phyloP scores from a whole-genome alignment of 2,888 invertebrate genomes.

The Nomada ruficornis region DNA sequence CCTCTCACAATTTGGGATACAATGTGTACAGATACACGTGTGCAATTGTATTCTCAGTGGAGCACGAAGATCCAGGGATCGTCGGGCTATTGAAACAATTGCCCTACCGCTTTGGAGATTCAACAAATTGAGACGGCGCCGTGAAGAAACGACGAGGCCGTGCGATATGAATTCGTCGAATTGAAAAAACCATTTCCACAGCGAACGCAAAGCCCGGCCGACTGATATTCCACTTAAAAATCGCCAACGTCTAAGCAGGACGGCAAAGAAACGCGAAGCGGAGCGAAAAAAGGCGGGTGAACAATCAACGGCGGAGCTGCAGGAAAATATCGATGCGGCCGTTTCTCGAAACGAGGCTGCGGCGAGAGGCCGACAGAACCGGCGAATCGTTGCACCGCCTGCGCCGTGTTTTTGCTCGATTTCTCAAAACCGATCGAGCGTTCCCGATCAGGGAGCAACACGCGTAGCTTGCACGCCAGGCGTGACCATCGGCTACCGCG shows the following conservation, averaged over 20 bases:
- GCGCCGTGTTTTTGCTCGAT: constrained; percentile 68
- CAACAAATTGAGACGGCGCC: neutral
- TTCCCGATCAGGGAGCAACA: constrained; percentile 72
- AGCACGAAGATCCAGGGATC: no score
- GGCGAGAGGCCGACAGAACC: constrained; percentile 53
- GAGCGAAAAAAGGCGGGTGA: neutral
- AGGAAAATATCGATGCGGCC: constrained; percentile 41
- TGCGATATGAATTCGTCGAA: no score
- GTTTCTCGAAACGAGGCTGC: constrained; percentile 61
- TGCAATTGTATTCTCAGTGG: no score
- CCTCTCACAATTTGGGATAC: neutral
- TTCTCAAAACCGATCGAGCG: constrained; percentile 75
- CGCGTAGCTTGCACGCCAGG: constrained; percentile 73
- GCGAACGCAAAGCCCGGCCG: neutral
- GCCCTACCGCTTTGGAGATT: neutral
- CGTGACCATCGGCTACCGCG: constrained; percentile 78
- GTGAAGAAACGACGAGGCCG: no score
- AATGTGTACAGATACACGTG: no score
- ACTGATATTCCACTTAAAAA: neutral
- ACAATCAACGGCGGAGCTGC: constrained; percentile 8
- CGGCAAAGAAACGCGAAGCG: neutral
- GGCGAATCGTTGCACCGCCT: constrained; percentile 63
- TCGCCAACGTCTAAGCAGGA: neutral
- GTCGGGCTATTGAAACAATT: no score
- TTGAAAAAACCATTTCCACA: neutral